Percentiles rank a stretch among this genome's conserved stretches.
Conservation (phyloP, 2,888 invertebrate genomes). For the Encarsia formosa region DNA sequence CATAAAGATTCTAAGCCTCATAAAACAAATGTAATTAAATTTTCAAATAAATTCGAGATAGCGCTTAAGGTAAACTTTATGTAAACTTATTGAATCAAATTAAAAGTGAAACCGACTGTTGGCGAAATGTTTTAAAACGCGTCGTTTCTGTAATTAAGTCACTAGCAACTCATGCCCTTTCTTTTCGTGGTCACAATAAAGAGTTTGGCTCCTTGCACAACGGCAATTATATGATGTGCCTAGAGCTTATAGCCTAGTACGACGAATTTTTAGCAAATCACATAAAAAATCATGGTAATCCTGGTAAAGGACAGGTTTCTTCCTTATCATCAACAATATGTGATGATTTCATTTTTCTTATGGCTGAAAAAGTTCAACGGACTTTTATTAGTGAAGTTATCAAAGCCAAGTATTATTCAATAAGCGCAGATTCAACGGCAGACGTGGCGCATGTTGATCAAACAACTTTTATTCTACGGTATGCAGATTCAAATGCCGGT, state of each 20-base stretch:
- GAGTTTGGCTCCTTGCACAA: conserved; percentile 33
- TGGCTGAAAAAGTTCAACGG: conserved; percentile 32
- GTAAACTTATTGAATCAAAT: not conserved
- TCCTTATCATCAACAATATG: conserved; percentile 38
- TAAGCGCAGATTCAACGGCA: conserved; percentile 35
- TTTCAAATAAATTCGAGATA: too few relatives aligned
- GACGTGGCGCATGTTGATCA: conserved; percentile 33
- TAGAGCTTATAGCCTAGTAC: too few relatives aligned
- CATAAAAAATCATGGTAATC: too few relatives aligned
- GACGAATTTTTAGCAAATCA: too few relatives aligned
- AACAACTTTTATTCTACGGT: conserved; percentile 31
- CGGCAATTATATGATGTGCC: conserved; percentile 37
- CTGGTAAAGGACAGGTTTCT: conserved; percentile 31
- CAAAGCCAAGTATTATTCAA: conserved; percentile 29
- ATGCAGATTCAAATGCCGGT: too few relatives aligned
- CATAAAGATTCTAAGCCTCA: conserved; percentile 24
- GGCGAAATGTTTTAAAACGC: conserved; percentile 35
- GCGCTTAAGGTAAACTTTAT: not conserved
- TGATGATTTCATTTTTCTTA: conserved; percentile 37
- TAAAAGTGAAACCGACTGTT: conserved; percentile 30
- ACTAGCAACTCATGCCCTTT: too few relatives aligned
- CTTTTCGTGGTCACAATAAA: too few relatives aligned
- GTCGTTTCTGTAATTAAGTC: too few relatives aligned
- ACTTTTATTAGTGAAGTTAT: conserved; percentile 27
- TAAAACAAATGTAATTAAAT: conserved; percentile 10